Conservation (phyloP, 2,888 invertebrate species). For the Trachelus iudaicus region DNA sequence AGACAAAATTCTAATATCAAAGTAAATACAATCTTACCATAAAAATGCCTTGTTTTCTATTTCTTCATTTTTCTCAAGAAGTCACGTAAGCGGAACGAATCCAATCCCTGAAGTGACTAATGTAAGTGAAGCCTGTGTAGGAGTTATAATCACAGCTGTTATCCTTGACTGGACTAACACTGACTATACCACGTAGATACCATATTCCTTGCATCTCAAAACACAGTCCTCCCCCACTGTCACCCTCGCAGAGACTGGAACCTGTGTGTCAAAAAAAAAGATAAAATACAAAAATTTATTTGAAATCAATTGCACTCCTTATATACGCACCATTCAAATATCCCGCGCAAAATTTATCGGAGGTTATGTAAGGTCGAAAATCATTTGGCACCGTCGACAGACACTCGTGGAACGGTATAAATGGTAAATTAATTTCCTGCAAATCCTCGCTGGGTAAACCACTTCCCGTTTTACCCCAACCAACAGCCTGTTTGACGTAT, state of each 20-base stretch:
- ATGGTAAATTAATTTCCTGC: constrained; percentile 40
- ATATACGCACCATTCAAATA: constrained; percentile 36
- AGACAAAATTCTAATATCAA: background rate
- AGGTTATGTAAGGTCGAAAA: constrained; percentile 42
- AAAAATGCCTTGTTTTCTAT: background rate
- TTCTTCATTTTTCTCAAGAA: background rate
- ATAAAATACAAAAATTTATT: background rate
- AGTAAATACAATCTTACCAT: background rate
- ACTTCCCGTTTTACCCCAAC: constrained; percentile 43
- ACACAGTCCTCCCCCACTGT: constrained; percentile 43
- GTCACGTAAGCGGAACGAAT: constrained; percentile 32
- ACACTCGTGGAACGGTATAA: constrained; percentile 40
- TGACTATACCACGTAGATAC: constrained; percentile 46
- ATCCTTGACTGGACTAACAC: constrained; percentile 34
- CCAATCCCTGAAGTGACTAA: constrained; percentile 42
- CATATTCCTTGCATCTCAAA: constrained; percentile 35
- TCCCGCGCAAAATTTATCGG: constrained; percentile 49
- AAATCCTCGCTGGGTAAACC: constrained; percentile 34
- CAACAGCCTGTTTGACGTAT: constrained; percentile 33
- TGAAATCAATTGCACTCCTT: background rate
- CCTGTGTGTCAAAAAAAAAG: constrained; percentile 18
- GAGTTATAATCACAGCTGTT: constrained; percentile 35
- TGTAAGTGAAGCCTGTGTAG: constrained; percentile 38
- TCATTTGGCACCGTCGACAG: constrained; percentile 34
- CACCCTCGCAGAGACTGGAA: constrained; percentile 43